phyloP scores from a whole-genome alignment of 1,140 invertebrate species.

The Mamestra configurata region DNA sequence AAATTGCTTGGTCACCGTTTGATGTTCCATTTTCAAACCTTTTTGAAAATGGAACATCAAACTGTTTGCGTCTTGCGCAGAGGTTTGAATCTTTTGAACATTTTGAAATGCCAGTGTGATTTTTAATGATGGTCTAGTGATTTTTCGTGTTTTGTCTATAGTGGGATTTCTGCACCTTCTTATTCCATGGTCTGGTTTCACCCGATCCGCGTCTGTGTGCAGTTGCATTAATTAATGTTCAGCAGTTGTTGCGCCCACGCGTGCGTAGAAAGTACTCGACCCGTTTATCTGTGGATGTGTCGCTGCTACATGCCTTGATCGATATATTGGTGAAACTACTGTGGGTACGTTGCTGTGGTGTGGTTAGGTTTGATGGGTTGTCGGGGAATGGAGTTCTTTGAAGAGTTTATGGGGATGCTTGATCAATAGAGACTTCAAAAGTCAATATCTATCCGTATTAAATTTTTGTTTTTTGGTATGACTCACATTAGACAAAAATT shows the following conservation, averaged over 20 bases:
- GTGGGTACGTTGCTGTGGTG: background rate
- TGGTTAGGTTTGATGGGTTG: background rate
- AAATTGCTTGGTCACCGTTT: too few relatives aligned
- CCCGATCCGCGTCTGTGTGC: constrained; percentile 63
- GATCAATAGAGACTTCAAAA: too few relatives aligned
- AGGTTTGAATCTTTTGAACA: too few relatives aligned
- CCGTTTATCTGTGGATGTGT: constrained; percentile 46
- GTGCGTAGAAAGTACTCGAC: constrained; percentile 69
- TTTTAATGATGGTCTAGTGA: too few relatives aligned
- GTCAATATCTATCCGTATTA: too few relatives aligned
- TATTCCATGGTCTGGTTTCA: constrained; percentile 53
- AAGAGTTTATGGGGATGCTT: background rate
- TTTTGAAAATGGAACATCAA: too few relatives aligned
- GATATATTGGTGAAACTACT: constrained; percentile 46
- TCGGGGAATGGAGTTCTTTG: background rate
- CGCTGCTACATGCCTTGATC: constrained; percentile 8
- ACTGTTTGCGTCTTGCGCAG: too few relatives aligned
- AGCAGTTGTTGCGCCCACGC: constrained; percentile 71
- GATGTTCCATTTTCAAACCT: too few relatives aligned
- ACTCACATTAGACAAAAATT: too few relatives aligned
- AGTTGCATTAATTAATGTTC: constrained; percentile 76
- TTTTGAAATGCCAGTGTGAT: too few relatives aligned
- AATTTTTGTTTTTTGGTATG: too few relatives aligned
- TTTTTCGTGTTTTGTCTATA: background rate
- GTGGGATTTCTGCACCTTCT: background rate